Evolutionary conservation across 2,113 vertebrate genomes (phyloP), one percentile per base, ranked within the genome.

Genomic region (Hemicordylus capensis): DNA sequence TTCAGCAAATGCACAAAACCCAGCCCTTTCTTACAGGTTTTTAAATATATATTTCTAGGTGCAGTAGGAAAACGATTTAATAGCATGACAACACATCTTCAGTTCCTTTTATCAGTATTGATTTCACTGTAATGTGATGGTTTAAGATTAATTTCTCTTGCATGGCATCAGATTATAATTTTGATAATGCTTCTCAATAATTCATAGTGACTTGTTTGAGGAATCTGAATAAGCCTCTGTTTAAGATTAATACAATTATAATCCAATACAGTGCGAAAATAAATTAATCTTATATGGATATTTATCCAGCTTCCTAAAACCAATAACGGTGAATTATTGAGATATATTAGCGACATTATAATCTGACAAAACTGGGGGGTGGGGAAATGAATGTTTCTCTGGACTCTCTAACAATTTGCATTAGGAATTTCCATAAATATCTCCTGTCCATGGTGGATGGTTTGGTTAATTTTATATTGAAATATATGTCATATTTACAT

Each of bases 401-500:
- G 85, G 81, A 87, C 81, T 77, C 17, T 1, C 2, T 88, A 84
- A 87, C 85, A 85, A 83, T 58, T 91, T 88, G 10, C 84, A 94
- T 94, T 87, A 92, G 90, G 67, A 89, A 94, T 85, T 88, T 28
- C 89, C 70, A 80, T 90, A 88, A 93, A 89, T 90, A 85, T 91
- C 85, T 89, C 90, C 12, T 79, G 66, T 37, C 77, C 72, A 46
- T 0, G 1, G 39, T 24, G 85, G 56, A 90, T 90, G 67, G 81
- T 93, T 92, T 92, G 79, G 81, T 24, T 92, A 42, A 42, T 20
- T 4, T 79, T 93, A 75, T 87, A 64, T 88, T 87, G 77, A 91
- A 94, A 95, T 92, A 58, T 59, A 56, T 42, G 6, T 94, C 51
- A 56, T 70, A 92, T 91, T 94, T 93, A 87, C 12, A 90, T 94